Evolutionary conservation across 2,888 invertebrate species (phyloP), one percentile per base, ranked within the genome.

Genomic region (Apoda limacodes): DNA sequence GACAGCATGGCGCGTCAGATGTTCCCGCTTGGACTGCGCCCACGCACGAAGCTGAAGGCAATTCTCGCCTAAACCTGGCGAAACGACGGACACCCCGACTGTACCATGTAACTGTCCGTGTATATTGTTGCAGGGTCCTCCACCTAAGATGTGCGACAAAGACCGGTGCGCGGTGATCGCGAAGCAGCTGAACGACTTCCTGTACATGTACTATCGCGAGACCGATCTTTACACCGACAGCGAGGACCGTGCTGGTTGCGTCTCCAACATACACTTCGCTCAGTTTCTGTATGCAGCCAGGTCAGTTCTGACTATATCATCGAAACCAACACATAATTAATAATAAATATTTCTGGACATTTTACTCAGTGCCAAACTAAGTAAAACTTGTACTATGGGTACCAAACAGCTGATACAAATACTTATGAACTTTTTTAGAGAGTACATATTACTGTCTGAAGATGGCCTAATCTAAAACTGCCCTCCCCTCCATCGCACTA

Each of bases 161-260:
- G 93, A 93, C 64, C 82, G 89, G 13, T 89, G 92, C 36, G 93
- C 93, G 2, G 87, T 93, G 47, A 88, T 92, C 28, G 91, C 93
- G 2, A 93, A 92, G 64, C 88, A 92, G 48, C 76, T 92, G 28
- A 90, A 90, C 55, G 93, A 93, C 64, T 93, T 92, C 67, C 82
- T 93, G 28, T 90, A 91, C 70, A 81, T 89, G 51, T 93, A 93
- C 69, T 90, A 89, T 58, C 82, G 88, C 31, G 93, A 93, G 67
- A 93, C 93, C 0, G 92, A 93, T 48, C 70, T 89, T 13, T 90
- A 88, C 55, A 83, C 87, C 3, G 89, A 90, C 60, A 84, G 87
- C 30, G 85, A 86, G 37, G 90, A 90, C 49, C 80, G 83, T 39
- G 84, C 86, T 28, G 85, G 71, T 9, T 75, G 75, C 51, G 69